phyloP scores from a whole-genome alignment of 2,797 vertebrate species.

The Tympanoctomys barrerae region DNA sequence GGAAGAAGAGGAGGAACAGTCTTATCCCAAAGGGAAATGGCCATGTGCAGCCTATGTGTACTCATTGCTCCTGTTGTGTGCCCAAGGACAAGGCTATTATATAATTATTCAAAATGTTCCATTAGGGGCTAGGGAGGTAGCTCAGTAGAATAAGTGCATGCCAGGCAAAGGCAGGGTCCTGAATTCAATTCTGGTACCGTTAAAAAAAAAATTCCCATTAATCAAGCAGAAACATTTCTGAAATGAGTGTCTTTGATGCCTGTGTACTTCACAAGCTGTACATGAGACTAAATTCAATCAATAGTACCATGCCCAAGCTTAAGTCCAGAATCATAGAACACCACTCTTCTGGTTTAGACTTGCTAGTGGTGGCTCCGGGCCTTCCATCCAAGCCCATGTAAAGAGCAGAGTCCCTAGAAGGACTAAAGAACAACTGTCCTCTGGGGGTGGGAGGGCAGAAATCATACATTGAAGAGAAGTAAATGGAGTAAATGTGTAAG shows the following conservation, averaged over 20 bases:
- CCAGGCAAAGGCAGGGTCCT: too few relatives aligned
- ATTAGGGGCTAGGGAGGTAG: too few relatives aligned
- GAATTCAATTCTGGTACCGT: too few relatives aligned
- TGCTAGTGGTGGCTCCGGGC: not conserved
- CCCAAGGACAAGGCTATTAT: not conserved
- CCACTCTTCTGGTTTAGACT: not conserved
- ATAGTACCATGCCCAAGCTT: not conserved
- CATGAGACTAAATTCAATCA: not conserved
- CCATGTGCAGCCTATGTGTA: accelerated
- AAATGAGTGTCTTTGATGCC: not conserved
- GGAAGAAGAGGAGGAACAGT: not conserved
- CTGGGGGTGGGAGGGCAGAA: not conserved
- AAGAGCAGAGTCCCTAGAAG: not conserved
- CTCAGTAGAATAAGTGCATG: too few relatives aligned
- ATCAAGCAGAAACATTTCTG: not conserved
- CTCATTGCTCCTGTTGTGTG: accelerated
- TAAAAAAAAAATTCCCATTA: not conserved
- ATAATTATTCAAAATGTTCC: not conserved
- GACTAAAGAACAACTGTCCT: not conserved
- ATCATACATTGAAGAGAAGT: not conserved
- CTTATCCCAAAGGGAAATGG: not conserved
- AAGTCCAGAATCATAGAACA: not conserved
- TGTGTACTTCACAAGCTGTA: not conserved
- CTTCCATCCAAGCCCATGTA: not conserved
- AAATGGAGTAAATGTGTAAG: not conserved